Evolutionary conservation across 2,888 invertebrate species (phyloP), one percentile per base, ranked within the genome.

Genomic region (Ischnus inquisitorius): DNA sequence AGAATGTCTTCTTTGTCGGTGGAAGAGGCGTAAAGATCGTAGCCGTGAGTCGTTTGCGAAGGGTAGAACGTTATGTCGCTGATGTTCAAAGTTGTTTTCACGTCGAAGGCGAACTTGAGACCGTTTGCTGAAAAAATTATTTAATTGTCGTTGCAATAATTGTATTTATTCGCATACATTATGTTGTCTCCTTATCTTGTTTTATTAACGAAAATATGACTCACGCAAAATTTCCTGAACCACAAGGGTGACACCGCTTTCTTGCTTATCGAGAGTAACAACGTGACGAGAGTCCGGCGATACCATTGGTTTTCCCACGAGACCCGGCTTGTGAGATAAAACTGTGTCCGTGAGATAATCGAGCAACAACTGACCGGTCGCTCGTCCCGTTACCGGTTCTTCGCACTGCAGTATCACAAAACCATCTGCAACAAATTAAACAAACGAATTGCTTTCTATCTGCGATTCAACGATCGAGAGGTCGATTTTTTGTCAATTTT

Each of bases 331-430:
- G 84, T 95, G 95, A 34, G 95, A 95, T 19, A 96, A 93, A 25
- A 97, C 96, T 1, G 96, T 95, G 92, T 97, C 97, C 1, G 96
- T 97, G 84, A 97, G 93, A 90, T 96, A 96, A 93, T 97, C 97
- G 87, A 97, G 92, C 16, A 96, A 94, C 48, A 97, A 93, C 92
- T 97, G 96, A 0, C 96, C 96, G 0, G 95, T 95, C 1, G 95
- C 94, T 68, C 95, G 94, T 28, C 94, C 95, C 5, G 95, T 96
- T 43, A 96, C 94, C 54, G 96, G 96, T 90, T 96, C 96, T 84
- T 95, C 94, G 91, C 97, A 97, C 91, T 96, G 95, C 90, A 97
- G 94, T 79, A 97, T 94, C 5, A 96, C 95, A 88, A 96, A 95
- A 25, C 97, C 97, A 93, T 96, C 97, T 97, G 92, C 34, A 90